Evolutionary conservation across 2,888 invertebrate species (phyloP).

Genomic region (Cerastis leucographa): DNA sequence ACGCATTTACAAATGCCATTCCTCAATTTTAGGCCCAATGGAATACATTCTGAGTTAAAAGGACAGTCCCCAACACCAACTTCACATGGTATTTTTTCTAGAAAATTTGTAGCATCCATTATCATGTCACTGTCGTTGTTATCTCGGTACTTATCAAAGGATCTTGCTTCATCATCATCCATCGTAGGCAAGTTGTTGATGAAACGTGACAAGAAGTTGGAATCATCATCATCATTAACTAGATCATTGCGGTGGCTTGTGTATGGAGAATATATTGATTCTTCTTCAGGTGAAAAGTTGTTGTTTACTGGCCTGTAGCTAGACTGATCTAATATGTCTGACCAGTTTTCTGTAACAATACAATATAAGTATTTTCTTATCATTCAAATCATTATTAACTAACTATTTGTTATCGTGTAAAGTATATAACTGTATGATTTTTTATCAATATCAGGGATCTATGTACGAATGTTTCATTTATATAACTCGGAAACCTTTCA

Average conservation of each 20-base stretch:
- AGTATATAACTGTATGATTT: neutral
- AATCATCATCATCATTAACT: conserved; percentile 81
- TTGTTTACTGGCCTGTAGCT: conserved; percentile 82
- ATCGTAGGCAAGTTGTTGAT: conserved; percentile 84
- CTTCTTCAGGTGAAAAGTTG: conserved; percentile 86
- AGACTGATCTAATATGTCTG: conserved; percentile 87
- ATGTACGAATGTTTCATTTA: conserved; percentile 6
- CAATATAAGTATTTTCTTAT: neutral
- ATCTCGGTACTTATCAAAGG: conserved; percentile 84
- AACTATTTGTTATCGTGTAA: conserved; percentile 12
- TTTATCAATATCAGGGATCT: conserved; percentile 23
- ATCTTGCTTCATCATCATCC: conserved; percentile 82
- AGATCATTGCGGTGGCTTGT: conserved; percentile 80
- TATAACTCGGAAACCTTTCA: neutral
- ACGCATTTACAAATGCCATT: conserved; percentile 94
- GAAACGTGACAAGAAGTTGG: conserved; percentile 82
- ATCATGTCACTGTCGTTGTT: conserved; percentile 86
- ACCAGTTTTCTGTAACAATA: conserved; percentile 86
- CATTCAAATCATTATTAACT: neutral
- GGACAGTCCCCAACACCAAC: conserved; percentile 91
- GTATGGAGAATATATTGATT: conserved; percentile 82
- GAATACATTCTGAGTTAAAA: conserved; percentile 93
- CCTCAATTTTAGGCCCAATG: conserved; percentile 88
- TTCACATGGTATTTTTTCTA: conserved; percentile 91
- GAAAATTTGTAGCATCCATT: conserved; percentile 87